phyloP scores from a whole-genome alignment of 2,888 invertebrate genomes.

The Peribatodes rhomboidaria region DNA sequence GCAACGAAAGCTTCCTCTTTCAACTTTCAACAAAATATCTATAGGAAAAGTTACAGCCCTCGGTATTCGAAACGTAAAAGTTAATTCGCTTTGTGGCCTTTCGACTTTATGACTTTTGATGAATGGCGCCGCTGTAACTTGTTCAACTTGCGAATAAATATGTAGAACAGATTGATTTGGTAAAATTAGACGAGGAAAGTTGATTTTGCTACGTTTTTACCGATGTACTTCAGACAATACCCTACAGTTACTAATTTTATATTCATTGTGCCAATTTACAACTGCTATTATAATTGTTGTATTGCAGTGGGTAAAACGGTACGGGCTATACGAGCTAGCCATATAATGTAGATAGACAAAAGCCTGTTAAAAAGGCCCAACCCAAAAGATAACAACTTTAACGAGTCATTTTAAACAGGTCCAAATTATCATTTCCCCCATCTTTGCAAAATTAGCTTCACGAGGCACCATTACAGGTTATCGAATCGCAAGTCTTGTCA shows the following conservation, averaged over 20 bases:
- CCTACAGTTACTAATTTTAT: background rate
- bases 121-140: conserved; percentile 43
- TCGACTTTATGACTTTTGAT: conserved; percentile 46
- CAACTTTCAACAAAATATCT: conserved; percentile 45
- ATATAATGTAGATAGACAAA: background rate
- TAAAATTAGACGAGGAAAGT: conserved; percentile 1
- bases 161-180: conserved; percentile 10
- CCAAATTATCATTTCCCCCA: conserved; percentile 31
- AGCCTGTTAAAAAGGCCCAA: conserved; percentile 11
- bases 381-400: conserved; percentile 14
- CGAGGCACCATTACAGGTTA: conserved; percentile 31
- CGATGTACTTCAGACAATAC: background rate
- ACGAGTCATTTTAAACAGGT: conserved; percentile 30
- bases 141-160: conserved; percentile 31
- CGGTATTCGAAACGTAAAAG: conserved; percentile 40
- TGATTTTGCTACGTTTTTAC: background rate
- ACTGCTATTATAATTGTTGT: too few species aligned
- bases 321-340: background rate
- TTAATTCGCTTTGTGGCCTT: conserved; percentile 47
- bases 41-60: conserved; percentile 40
- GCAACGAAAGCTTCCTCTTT: conserved; percentile 45
- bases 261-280: too few species aligned
- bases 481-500: conserved; percentile 39
- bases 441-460: conserved; percentile 33
- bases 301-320: too few species aligned